Percentiles rank a stretch among this genome's conserved stretches.
phyloP scores from a whole-genome alignment of 2,113 vertebrate species.

The Penelope pileata region DNA sequence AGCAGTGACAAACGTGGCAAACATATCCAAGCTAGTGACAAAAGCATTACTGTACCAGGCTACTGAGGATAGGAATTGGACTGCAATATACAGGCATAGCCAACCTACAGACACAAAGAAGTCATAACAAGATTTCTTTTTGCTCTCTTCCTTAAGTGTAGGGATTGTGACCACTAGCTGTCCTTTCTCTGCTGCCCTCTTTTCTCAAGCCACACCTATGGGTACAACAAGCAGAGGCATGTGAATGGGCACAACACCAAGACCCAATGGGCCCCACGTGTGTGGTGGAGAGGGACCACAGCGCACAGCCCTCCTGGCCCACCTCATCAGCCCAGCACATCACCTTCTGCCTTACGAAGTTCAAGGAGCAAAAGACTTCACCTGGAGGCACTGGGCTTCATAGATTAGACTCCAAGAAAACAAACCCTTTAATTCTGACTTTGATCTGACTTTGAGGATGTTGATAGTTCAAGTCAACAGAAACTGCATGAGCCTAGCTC shows the following conservation, averaged over 20 bases:
- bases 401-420: background rate
- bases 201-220: background rate
- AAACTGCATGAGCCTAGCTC: background rate
- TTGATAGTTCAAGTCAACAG: background rate
- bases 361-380: background rate
- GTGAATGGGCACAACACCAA: background rate
- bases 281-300: background rate
- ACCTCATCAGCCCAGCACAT: background rate
- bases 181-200: background rate
- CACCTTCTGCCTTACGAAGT: background rate
- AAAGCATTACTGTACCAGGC: background rate
- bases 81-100: fast-evolving
- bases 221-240: background rate
- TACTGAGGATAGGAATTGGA: background rate
- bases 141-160: background rate
- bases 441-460: background rate
- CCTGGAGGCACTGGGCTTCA: background rate
- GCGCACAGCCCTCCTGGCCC: background rate
- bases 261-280: background rate
- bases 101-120: background rate
- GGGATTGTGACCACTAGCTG: background rate
- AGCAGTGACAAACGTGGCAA: background rate
- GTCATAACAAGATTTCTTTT: background rate
- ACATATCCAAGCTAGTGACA: background rate
- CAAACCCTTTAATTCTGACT: background rate